Evolutionary conservation across 2,888 invertebrate genomes (phyloP).

Genomic region (Papilio demoleus): DNA sequence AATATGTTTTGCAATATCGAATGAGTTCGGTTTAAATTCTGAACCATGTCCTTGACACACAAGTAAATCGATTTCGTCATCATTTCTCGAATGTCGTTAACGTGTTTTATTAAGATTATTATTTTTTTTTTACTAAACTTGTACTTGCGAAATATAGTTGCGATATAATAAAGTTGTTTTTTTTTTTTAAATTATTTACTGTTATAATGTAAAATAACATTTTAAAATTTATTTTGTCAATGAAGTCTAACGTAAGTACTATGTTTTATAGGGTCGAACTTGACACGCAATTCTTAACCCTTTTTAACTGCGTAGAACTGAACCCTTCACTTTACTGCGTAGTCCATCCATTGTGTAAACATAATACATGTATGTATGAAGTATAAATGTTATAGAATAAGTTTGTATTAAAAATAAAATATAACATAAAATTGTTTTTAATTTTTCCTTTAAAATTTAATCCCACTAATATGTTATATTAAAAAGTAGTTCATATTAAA

Average conservation of each 20-base stretch:
- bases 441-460: not conserved
- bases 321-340: constrained; percentile 4
- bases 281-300: constrained; percentile 1
- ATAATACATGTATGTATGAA: not conserved
- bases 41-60: constrained; percentile 26
- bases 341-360: not conserved
- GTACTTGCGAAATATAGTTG: not conserved
- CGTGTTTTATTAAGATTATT: not conserved
- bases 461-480: too few relatives aligned
- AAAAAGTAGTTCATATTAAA: too few relatives aligned
- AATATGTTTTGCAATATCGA: constrained; percentile 1
- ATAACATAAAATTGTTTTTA: not conserved
- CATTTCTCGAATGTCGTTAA: constrained; percentile 10
- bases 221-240: too few relatives aligned
- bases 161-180: not conserved
- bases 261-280: not conserved
- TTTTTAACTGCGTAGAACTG: constrained; percentile 10
- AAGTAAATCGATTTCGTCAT: constrained; percentile 28
- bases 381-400: not conserved
- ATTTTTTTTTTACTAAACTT: not conserved
- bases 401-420: too few relatives aligned
- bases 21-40: constrained; percentile 7
- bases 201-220: not conserved
- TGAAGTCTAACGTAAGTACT: too few relatives aligned
- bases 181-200: not conserved